phyloP scores from a whole-genome alignment of 2,888 invertebrate genomes.

The Eupeodes luniger region DNA sequence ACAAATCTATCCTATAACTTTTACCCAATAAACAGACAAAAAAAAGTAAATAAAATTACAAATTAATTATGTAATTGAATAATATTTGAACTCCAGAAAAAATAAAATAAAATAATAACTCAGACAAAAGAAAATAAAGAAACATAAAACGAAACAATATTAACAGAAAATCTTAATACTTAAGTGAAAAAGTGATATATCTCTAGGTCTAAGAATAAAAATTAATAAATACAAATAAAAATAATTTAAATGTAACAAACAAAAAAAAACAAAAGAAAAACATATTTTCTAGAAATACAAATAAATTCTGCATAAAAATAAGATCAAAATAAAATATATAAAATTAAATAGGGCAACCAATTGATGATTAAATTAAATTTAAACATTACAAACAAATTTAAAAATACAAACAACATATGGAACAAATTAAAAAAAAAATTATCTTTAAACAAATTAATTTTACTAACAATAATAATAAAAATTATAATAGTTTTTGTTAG shows the following conservation, averaged over 20 bases:
- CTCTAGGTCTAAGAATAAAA: conserved; percentile 64
- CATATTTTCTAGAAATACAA: conserved; percentile 72
- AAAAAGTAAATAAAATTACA: too few relatives aligned
- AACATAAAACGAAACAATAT: conserved; percentile 31
- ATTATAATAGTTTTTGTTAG: conserved; percentile 46
- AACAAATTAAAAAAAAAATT: conserved; percentile 43
- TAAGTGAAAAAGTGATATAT: conserved; percentile 76
- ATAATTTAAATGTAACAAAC: conserved; percentile 70
- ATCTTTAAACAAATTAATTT: conserved; percentile 14
- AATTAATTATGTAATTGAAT: neutral
- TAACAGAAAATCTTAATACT: conserved; percentile 63
- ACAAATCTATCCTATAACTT: conserved; percentile 55
- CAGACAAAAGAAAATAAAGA: conserved; percentile 34
- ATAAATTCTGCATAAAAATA: conserved; percentile 67
- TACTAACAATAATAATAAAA: neutral
- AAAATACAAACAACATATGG: conserved; percentile 36
- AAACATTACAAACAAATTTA: conserved; percentile 46
- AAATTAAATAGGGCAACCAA: conserved; percentile 72
- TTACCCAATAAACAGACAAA: conserved; percentile 41
- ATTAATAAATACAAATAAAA: conserved; percentile 35
- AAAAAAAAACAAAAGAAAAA: conserved; percentile 50
- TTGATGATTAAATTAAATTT: conserved; percentile 65
- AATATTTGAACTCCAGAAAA: conserved; percentile 9
- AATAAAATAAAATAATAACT: conserved; percentile 1
- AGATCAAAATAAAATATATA: conserved; percentile 51